Base-by-base conservation (phyloP, 1,140 invertebrate species). In the Saxidomus purpurata region DNA sequence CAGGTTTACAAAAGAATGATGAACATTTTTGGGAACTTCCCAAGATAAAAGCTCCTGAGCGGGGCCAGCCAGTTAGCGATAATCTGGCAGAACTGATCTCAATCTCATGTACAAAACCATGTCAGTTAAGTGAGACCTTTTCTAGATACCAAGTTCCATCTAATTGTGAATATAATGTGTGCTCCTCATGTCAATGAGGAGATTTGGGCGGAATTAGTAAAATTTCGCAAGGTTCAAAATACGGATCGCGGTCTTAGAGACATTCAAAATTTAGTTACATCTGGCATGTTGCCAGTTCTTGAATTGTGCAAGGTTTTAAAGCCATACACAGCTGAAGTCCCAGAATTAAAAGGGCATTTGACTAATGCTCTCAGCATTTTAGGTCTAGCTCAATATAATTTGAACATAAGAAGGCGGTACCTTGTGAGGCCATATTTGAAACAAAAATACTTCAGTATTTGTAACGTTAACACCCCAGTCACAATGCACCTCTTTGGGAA, bases 261-360 rank as follows among this genome's bases (percentile, higher is more conserved):
- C 28, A 84, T 84, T 49, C 81, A 84, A 49, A 84, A 84, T 84
- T 43, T 84, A 47, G 61, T 84, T 6, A 59, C 59, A 13, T 28
- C 31, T 25, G 38, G 59, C 25, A 84, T 69, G 59, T 17, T 38
- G 11, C 63, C 63, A 19, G 47, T 84, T 8, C 17, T 84, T 4
- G 61, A 84, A 84, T 84, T 84, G 31, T 55, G 31, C 25, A 40
- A 67, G 6, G 13, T 67, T 40, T 25, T 84, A 40, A 84, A 84
- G 47, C 4, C 34, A 0, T 22, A 34, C 34, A 6, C n/a, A 22
- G 38, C 19, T 4, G 19, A 40, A 49, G 2, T 38, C 17, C n/a
- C n/a, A 22, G 79, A 55, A 43, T 19, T 31, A 4, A 74, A 61
- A 67, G 22, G 4, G 4, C 25, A 47, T 71, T 76, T 81, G 31